These are phyloP conservation scores for Rostratula benghalensis DNA, from an alignment of 2,113 vertebrate genomes.

Conservation along the genomic window DNA sequence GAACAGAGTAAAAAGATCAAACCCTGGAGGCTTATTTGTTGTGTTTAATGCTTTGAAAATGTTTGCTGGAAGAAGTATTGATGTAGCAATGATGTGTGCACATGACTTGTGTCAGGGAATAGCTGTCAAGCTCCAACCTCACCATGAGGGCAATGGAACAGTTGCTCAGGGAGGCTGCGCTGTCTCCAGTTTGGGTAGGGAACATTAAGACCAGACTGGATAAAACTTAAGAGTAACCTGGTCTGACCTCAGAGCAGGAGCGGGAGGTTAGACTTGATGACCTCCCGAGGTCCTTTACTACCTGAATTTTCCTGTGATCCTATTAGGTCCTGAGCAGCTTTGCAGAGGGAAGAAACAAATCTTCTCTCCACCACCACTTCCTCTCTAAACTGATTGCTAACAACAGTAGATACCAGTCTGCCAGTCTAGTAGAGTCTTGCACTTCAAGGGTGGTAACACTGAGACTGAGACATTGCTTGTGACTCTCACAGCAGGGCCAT, in stretches of 20 bases:
- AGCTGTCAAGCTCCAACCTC: background rate
- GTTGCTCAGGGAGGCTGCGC: background rate
- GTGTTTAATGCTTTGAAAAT: background rate
- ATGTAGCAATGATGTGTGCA: background rate
- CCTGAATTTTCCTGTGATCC: slow-evolving; percentile 9
- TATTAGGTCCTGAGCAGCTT: slow-evolving; percentile 20
- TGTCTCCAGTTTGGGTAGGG: background rate
- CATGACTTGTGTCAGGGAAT: background rate
- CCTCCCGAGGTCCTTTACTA: background rate
- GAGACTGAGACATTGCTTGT: background rate
- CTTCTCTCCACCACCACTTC: background rate
- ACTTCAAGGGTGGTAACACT: background rate
- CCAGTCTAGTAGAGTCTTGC: background rate
- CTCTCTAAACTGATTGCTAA: background rate
- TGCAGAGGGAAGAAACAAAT: background rate
- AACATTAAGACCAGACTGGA: background rate
- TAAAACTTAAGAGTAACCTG: background rate
- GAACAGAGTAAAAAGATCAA: background rate
- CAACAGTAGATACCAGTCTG: background rate
- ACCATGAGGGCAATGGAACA: background rate
- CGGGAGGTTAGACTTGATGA: background rate
- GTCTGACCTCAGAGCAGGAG: background rate
- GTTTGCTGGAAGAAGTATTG: background rate
- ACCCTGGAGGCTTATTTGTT: background rate
- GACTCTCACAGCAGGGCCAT: rapidly evolving